Evolutionary conservation across 2,113 vertebrate genomes (phyloP), one percentile per base, ranked within the genome.

Genomic region (Lucifuga dentata): DNA sequence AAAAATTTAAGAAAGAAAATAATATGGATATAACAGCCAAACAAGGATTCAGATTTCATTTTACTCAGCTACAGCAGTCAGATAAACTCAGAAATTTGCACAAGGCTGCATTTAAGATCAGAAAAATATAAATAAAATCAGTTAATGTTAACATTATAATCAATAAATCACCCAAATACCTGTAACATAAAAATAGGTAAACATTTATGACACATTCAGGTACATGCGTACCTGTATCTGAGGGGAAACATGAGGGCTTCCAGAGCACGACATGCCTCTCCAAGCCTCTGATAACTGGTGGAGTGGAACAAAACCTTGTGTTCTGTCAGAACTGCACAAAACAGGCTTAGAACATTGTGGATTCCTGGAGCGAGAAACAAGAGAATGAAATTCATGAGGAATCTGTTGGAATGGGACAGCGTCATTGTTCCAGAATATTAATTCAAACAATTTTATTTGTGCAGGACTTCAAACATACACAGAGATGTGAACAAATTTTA

Each of bases 221-320:
- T 69, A 24, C 85, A 92, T 65, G 94, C 89, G 93, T 79, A 98
- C 98, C 98, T 99, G 80, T 99, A 99, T 84, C 96, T 99, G 20
- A 99, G 95, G 44, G 98, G 98, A 91, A 98, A 99, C 95, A 98
- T 98, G 77, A 99, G 92, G 51, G 98, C 95, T 86, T 98, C 96
- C 67, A 99, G 87, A 33, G 97, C 98, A 36, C 98, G 94, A 52
- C 94, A 95, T 5, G 98, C 97, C 91, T 99, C 97, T 29, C 93
- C 96, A 8, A 99, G 94, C 81, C 98, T 93, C 93, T 99, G 97
- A 90, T 98, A 99, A 90, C 97, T 99, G 83, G 93, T 94, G 41
- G 98, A 99, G 88, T 99, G 96, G 86, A 99, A 99, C 51, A 99
- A 92, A 93, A 99, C 94, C 71, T 99, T 99, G 86, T 98, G 97